Conservation (phyloP, 2,797 vertebrate species). For the Danio choprae region DNA sequence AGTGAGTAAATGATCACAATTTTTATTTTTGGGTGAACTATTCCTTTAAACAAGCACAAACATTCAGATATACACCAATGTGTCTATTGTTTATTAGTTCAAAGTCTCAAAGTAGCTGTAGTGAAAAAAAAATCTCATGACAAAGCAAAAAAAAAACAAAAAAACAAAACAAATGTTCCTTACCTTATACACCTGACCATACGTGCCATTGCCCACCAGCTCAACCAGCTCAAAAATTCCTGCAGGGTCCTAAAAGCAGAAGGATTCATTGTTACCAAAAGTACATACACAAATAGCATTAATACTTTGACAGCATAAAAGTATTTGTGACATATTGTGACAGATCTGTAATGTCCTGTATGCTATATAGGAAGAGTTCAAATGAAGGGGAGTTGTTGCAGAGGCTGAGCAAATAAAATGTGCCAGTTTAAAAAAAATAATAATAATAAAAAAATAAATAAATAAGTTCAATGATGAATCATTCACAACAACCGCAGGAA, state of each 20-base stretch:
- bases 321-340: not conserved
- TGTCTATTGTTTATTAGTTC: not conserved
- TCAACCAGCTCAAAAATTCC: conserved; percentile 90
- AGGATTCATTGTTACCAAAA: not conserved
- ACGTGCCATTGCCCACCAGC: conserved; percentile 88
- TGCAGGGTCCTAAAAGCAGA: conserved; percentile 80
- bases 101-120: conserved; percentile 1
- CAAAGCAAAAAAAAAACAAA: not conserved
- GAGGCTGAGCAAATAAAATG: not conserved
- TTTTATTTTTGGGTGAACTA: too few species aligned
- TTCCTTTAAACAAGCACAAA: not conserved
- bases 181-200: conserved; percentile 89
- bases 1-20: too few species aligned
- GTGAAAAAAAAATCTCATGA: not conserved
- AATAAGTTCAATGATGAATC: not conserved
- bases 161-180: conserved; percentile 32
- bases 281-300: not conserved
- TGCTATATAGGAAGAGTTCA: not conserved
- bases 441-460: too few species aligned
- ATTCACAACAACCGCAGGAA: conserved; percentile 11
- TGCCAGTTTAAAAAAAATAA: too few species aligned
- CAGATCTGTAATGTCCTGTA: not conserved
- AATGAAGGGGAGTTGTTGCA: not conserved
- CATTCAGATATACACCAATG: not conserved
- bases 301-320: not conserved